These are phyloP conservation scores for Nicator chloris DNA, from an alignment of 2,113 vertebrate genomes.

Conservation along the genomic window DNA sequence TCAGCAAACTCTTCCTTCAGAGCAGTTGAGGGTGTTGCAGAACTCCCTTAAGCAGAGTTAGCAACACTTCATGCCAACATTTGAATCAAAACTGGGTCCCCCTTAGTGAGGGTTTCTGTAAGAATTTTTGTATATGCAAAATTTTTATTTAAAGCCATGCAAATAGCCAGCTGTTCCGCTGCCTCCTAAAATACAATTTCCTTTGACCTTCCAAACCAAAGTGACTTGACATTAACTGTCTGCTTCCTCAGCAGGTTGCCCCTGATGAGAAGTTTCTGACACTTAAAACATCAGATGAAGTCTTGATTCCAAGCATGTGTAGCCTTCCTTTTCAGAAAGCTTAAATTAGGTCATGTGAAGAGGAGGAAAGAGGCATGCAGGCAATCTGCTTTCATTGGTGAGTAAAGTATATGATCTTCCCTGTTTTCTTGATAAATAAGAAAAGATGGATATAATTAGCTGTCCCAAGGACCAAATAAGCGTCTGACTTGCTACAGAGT, in stretches of 20 bases:
- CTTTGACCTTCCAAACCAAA: background rate
- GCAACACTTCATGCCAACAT: background rate
- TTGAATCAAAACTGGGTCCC: background rate
- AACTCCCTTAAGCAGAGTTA: background rate
- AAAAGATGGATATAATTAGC: background rate
- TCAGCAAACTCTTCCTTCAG: background rate
- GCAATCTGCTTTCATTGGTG: background rate
- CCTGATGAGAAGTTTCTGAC: background rate
- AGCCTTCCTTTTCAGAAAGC: background rate
- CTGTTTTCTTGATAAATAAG: background rate
- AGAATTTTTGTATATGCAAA: background rate
- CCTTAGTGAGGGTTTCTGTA: background rate
- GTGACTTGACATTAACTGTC: background rate
- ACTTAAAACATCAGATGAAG: background rate
- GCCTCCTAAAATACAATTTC: background rate
- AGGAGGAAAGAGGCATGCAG: background rate
- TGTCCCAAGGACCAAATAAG: background rate
- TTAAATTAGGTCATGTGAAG: background rate
- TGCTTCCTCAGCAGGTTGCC: background rate
- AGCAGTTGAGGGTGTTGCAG: background rate
- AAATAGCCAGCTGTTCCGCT: background rate
- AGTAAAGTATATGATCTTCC: background rate
- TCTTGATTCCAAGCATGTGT: background rate
- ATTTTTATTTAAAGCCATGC: background rate
- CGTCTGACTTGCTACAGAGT: background rate